phyloP scores from a whole-genome alignment of 1,140 invertebrate genomes.

The Pentalonia nigronervosa region DNA sequence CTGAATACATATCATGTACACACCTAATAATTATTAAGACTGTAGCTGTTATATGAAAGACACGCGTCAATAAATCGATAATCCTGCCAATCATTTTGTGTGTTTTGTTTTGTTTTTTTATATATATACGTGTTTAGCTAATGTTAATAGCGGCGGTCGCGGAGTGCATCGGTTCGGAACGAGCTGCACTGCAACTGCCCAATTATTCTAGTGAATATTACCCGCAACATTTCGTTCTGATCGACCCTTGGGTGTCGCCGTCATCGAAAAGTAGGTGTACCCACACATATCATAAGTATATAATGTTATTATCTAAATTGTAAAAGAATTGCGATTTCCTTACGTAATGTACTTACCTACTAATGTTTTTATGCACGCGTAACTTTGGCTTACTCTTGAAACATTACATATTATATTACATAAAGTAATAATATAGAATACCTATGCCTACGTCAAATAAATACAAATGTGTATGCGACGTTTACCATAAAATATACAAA shows the following conservation, averaged over 20 bases:
- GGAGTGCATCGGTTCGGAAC: conserved; percentile 28
- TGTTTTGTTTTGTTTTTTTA: conserved; percentile 5
- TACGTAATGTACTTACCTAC: not conserved
- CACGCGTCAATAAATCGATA: not conserved
- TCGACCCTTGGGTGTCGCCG: conserved; percentile 4
- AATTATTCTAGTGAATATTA: not conserved
- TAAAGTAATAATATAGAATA: not conserved
- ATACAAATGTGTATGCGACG: not conserved
- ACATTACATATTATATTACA: not conserved
- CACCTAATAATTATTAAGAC: not conserved
- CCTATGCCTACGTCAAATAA: not conserved
- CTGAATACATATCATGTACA: not conserved
- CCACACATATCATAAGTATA: not conserved
- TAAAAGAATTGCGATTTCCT: not conserved
- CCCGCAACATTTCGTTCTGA: not conserved
- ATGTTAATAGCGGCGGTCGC: conserved; percentile 35
- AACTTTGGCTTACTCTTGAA: not conserved
- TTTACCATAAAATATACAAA: not conserved
- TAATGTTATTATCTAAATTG: not conserved
- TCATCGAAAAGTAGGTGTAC: conserved; percentile 14
- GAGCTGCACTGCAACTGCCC: not conserved
- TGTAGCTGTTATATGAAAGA: not conserved
- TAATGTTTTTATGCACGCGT: not conserved
- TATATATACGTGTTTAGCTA: not conserved
- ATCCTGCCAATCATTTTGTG: not conserved